These are phyloP conservation scores for Thomomys bottae DNA, from an alignment of 2,113 vertebrate genomes.

Conservation along the genomic window DNA sequence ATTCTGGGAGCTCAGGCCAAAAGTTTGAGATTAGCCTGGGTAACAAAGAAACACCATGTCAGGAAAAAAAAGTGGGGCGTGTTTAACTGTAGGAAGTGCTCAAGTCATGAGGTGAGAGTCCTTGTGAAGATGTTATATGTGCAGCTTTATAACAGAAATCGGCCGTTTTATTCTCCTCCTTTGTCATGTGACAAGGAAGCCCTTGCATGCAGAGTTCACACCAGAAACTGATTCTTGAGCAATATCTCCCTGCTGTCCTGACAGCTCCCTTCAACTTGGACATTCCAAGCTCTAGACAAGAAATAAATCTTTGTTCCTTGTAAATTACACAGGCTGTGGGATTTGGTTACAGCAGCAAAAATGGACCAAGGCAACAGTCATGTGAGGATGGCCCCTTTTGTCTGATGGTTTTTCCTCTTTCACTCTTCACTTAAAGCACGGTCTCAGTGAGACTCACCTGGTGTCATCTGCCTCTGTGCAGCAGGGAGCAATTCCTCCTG, in stretches of 20 bases:
- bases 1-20: too few relatives aligned
- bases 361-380: background rate
- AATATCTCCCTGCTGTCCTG: background rate
- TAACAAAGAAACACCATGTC: too few relatives aligned
- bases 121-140: too few relatives aligned
- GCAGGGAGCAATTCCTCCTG: background rate
- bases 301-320: background rate
- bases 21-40: too few relatives aligned
- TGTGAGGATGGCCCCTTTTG: accelerated
- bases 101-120: too few relatives aligned
- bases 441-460: background rate
- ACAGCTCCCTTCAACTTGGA: background rate
- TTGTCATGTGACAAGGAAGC: background rate
- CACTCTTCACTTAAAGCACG: background rate
- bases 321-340: background rate
- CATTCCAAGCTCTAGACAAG: background rate
- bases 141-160: too few relatives aligned
- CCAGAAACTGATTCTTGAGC: background rate
- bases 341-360: background rate
- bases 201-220: background rate
- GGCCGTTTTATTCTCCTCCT: background rate
- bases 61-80: background rate
- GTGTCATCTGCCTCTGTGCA: background rate
- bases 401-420: background rate
- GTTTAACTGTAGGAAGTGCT: background rate